These are phyloP conservation scores for Oligia latruncula DNA, from an alignment of 2,888 invertebrate species.

Conservation along the genomic window DNA sequence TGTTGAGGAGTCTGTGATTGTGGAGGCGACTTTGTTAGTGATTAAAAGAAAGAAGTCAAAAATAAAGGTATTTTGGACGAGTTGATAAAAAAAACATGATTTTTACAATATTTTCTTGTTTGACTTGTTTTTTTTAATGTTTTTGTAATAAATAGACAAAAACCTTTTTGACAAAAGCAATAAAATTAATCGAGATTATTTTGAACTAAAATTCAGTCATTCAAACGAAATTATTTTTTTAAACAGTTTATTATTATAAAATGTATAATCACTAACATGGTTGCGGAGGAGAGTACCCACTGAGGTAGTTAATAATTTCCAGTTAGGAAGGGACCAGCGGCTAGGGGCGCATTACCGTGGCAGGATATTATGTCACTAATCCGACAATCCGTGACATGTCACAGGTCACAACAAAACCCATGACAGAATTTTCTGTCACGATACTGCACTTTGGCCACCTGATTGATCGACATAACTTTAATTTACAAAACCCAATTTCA, in stretches of 20 bases:
- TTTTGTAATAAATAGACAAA: slow-evolving; percentile 17
- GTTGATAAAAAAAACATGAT: neutral
- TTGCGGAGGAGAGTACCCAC: slow-evolving; percentile 24
- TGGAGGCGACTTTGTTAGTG: slow-evolving; percentile 34
- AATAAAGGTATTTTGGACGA: neutral
- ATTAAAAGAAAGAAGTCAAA: neutral
- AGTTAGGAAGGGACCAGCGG: slow-evolving; percentile 40
- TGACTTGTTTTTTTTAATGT: neutral
- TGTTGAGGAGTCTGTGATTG: slow-evolving; percentile 43
- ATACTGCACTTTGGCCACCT: slow-evolving; percentile 8
- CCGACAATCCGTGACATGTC: neutral
- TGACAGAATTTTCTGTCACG: neutral
- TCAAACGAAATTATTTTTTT: neutral
- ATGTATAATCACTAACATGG: slow-evolving; percentile 34
- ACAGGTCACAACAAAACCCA: neutral
- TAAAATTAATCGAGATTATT: slow-evolving; percentile 28
- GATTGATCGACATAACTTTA: slow-evolving; percentile 37
- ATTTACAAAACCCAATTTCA: slow-evolving; percentile 57
- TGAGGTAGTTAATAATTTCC: slow-evolving; percentile 37
- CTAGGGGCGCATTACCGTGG: neutral
- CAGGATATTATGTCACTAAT: slow-evolving; percentile 6
- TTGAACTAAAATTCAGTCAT: neutral
- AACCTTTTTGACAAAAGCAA: slow-evolving; percentile 26
- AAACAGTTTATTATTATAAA: slow-evolving; percentile 8
- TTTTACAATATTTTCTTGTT: slow-evolving; percentile 3